These are phyloP conservation scores for Drosophila demipolita DNA, from an alignment of 2,888 invertebrate species.

Conservation along the genomic window DNA sequence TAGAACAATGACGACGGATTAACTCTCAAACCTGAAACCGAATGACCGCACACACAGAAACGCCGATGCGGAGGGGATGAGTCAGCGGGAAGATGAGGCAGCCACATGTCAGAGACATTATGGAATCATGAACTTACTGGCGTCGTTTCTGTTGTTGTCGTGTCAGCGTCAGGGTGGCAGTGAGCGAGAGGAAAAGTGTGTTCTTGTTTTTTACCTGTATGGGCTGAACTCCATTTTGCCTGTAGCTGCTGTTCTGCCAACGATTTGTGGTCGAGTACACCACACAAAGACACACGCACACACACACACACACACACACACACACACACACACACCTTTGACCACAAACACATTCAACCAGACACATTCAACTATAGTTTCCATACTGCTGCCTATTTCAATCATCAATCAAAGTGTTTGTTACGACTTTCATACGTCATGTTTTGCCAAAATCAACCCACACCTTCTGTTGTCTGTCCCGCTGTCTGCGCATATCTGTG, in stretches of 20 bases:
- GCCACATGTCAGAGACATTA: constrained; percentile 74
- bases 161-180: background rate
- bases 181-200: background rate
- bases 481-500: constrained; percentile 11
- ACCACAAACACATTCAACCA: constrained; percentile 1
- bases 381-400: constrained; percentile 52
- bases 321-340: background rate
- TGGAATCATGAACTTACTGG: constrained; percentile 69
- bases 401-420: constrained; percentile 79
- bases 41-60: constrained; percentile 62
- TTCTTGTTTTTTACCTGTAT: constrained; percentile 30
- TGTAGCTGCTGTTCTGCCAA: constrained; percentile 51
- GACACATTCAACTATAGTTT: constrained; percentile 8
- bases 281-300: constrained; percentile 8
- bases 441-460: constrained; percentile 46
- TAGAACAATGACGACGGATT: constrained; percentile 50
- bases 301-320: constrained; percentile 1
- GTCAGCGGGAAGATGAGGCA: constrained; percentile 21
- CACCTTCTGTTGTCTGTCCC: constrained; percentile 30
- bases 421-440: constrained; percentile 75
- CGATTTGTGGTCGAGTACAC: constrained; percentile 57
- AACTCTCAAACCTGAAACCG: constrained; percentile 66
- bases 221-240: constrained; percentile 52
- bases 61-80: constrained; percentile 5
- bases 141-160: constrained; percentile 41